A percentile compares a stretch with the other conserved stretches of the same genome.
phyloP scores from a whole-genome alignment of 2,797 vertebrate genomes.

The Nannoperca australis region DNA sequence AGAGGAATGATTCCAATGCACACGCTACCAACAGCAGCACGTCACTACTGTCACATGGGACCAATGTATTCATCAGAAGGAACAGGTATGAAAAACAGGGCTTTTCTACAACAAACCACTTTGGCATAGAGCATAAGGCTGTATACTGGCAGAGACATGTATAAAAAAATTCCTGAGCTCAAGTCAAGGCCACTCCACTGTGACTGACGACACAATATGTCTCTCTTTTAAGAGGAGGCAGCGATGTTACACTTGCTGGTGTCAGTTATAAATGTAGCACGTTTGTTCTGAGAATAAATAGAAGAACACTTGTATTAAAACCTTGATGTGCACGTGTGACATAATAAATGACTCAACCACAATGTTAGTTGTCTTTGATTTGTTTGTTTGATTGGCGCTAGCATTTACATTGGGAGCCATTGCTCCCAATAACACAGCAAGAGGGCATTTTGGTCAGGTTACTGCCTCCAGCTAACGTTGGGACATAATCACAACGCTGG shows the following conservation, averaged over 20 bases:
- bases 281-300: not conserved
- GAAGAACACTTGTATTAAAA: not conserved
- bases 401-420: too few relatives aligned
- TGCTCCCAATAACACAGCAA: too few relatives aligned
- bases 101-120: not conserved
- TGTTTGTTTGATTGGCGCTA: too few relatives aligned
- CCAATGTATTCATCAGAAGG: not conserved
- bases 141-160: not conserved
- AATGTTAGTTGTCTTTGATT: too few relatives aligned
- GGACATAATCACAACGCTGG: too few relatives aligned
- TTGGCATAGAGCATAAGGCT: not conserved
- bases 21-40: not conserved
- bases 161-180: not conserved
- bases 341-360: not conserved
- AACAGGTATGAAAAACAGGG: not conserved
- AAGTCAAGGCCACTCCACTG: not conserved
- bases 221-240: not conserved
- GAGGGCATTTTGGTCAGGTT: too few relatives aligned
- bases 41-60: not conserved
- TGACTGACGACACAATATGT: not conserved
- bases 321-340: not conserved
- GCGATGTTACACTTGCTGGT: not conserved
- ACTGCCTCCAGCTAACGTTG: too few relatives aligned
- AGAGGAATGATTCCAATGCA: not conserved
- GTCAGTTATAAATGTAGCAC: not conserved